These are phyloP conservation scores for Antheraea mylitta DNA, from an alignment of 1,140 invertebrate genomes.

Conservation along the genomic window DNA sequence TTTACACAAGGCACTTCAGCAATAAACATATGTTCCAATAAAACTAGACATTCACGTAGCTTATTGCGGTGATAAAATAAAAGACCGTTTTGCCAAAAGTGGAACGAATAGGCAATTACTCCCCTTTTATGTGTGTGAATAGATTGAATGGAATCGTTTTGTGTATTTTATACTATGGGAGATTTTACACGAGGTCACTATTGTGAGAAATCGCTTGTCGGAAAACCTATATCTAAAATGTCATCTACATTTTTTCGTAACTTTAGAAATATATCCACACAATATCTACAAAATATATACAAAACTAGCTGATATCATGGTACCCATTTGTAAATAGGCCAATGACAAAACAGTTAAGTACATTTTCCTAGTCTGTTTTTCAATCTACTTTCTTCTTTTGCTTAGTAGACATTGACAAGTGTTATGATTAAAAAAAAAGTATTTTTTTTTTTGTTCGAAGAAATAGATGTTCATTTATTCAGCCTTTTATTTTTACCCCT, in stretches of 20 bases:
- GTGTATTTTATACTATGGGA: background rate
- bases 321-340: too few relatives aligned
- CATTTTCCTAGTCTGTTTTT: too few relatives aligned
- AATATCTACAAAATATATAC: too few relatives aligned
- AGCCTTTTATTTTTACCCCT: too few relatives aligned
- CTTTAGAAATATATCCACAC: too few relatives aligned
- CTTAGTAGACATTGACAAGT: too few relatives aligned
- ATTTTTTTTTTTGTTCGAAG: too few relatives aligned
- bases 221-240: background rate
- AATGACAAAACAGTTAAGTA: too few relatives aligned
- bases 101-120: constrained; percentile 12
- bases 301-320: too few relatives aligned
- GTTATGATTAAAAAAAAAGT: too few relatives aligned
- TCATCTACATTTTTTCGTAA: background rate
- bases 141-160: constrained; percentile 13
- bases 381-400: too few relatives aligned
- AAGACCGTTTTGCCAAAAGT: constrained; percentile 7
- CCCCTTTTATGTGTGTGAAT: background rate
- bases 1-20: background rate
- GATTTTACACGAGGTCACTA: background rate
- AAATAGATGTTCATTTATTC: too few relatives aligned
- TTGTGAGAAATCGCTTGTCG: background rate
- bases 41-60: constrained; percentile 12
- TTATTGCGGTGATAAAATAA: constrained; percentile 14
- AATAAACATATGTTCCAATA: constrained; percentile 14